Conservation (phyloP, 1,140 invertebrate species). For the Uloborus diversus region DNA sequence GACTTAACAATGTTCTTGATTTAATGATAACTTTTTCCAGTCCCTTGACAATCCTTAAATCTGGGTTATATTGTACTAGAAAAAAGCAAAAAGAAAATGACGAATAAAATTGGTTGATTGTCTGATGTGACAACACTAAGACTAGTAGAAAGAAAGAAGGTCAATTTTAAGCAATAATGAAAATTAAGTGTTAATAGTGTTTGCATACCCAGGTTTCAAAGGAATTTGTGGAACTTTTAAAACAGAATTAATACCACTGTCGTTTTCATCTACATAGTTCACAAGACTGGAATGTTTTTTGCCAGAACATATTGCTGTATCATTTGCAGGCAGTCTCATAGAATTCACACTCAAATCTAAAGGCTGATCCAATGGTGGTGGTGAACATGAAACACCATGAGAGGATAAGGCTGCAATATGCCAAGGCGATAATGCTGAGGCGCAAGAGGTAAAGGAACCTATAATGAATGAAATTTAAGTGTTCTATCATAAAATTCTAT, state of each 20-base stretch:
- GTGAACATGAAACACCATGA: slow-evolving; percentile 30
- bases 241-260: slow-evolving; percentile 58
- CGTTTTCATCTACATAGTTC: slow-evolving; percentile 50
- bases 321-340: slow-evolving; percentile 68
- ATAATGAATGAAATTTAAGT: slow-evolving; percentile 68
- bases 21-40: too few relatives aligned
- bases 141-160: too few relatives aligned
- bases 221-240: slow-evolving; percentile 65
- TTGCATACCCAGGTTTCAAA: slow-evolving; percentile 61
- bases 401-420: slow-evolving; percentile 23
- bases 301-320: slow-evolving; percentile 69
- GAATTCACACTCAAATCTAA: slow-evolving; percentile 64
- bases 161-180: too few relatives aligned
- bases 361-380: slow-evolving; percentile 59
- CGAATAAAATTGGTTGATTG: too few relatives aligned
- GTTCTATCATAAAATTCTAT: too few relatives aligned
- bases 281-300: slow-evolving; percentile 62
- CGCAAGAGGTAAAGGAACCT: slow-evolving; percentile 40
- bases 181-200: too few relatives aligned
- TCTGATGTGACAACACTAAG: too few relatives aligned
- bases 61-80: too few relatives aligned
- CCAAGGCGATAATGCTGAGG: slow-evolving; percentile 46
- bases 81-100: too few relatives aligned
- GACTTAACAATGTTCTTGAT: too few relatives aligned
- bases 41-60: too few relatives aligned